Percentiles rank a stretch among this genome's conserved stretches.
These are phyloP conservation scores for Natator depressus DNA, from an alignment of 2,113 vertebrate genomes.

Conservation along the genomic window DNA sequence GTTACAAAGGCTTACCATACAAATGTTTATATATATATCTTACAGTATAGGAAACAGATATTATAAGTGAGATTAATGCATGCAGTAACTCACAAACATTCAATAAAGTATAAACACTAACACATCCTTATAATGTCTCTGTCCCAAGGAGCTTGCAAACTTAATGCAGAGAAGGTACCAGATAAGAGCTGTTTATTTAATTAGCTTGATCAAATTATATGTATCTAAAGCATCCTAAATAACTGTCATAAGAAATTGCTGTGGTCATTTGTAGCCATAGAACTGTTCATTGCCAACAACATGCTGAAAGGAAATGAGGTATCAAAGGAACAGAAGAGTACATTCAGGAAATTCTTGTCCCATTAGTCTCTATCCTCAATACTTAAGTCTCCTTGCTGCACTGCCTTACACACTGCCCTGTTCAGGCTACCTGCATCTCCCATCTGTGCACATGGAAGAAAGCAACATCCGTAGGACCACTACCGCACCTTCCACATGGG, in stretches of 20 bases:
- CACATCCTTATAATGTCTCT: neutral
- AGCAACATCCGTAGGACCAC: neutral
- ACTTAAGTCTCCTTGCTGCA: neutral
- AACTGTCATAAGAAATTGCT: neutral
- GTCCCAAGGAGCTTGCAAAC: neutral
- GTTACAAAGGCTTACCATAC: too few species aligned
- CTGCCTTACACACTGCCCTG: neutral
- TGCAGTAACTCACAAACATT: neutral
- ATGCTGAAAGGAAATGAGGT: neutral
- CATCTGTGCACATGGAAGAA: neutral
- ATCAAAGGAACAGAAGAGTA: neutral
- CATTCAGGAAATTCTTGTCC: neutral
- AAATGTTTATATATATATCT: neutral
- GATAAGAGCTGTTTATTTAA: neutral
- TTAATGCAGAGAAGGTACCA: neutral
- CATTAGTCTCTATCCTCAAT: neutral
- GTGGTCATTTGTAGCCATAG: neutral
- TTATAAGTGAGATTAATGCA: neutral
- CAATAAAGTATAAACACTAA: neutral
- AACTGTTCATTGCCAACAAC: neutral
- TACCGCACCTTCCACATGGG: neutral
- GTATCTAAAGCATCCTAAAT: neutral
- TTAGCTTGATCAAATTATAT: neutral
- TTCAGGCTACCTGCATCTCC: neutral
- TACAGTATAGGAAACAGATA: neutral